phyloP scores from a whole-genome alignment of 2,113 vertebrate genomes.

The Cromileptes altivelis region DNA sequence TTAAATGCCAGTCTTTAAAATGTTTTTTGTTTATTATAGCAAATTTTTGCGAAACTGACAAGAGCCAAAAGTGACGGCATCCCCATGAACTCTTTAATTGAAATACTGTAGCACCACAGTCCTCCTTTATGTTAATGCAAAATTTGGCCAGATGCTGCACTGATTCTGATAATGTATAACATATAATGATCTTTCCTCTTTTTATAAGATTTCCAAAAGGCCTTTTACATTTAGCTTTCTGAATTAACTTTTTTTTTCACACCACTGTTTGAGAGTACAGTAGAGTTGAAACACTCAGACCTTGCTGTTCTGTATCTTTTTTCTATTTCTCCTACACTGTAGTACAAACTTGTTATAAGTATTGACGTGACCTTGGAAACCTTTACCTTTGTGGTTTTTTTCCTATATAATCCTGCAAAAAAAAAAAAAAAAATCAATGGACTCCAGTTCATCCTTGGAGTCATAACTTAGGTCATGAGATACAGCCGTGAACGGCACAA shows the following conservation, averaged over 20 bases:
- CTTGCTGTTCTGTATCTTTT: slow-evolving; percentile 69
- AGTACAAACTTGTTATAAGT: slow-evolving; percentile 48
- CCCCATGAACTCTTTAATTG: background rate
- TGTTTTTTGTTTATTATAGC: background rate
- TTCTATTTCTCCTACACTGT: slow-evolving; percentile 78
- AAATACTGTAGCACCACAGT: background rate
- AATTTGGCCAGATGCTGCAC: background rate
- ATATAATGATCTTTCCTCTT: background rate
- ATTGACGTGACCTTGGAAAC: slow-evolving; percentile 32
- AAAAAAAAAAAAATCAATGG: slow-evolving; percentile 29
- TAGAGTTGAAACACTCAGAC: slow-evolving; percentile 25
- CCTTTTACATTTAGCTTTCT: background rate
- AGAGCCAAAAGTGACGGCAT: background rate
- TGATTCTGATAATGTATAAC: background rate
- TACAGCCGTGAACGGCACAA: slow-evolving; percentile 23
- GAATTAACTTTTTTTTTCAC: background rate
- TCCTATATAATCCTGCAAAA: slow-evolving; percentile 1
- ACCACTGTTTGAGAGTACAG: background rate
- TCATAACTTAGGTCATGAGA: slow-evolving; percentile 36
- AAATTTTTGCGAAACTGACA: background rate
- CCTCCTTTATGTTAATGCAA: background rate
- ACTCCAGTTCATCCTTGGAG: slow-evolving; percentile 31
- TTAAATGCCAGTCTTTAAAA: slow-evolving; percentile 6
- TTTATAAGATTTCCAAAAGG: slow-evolving; percentile 3
- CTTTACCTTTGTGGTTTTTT: slow-evolving; percentile 20